Evolutionary conservation across 2,113 vertebrate genomes (phyloP), one percentile per base, ranked within the genome.

Genomic region (Aegotheles bennettii): DNA sequence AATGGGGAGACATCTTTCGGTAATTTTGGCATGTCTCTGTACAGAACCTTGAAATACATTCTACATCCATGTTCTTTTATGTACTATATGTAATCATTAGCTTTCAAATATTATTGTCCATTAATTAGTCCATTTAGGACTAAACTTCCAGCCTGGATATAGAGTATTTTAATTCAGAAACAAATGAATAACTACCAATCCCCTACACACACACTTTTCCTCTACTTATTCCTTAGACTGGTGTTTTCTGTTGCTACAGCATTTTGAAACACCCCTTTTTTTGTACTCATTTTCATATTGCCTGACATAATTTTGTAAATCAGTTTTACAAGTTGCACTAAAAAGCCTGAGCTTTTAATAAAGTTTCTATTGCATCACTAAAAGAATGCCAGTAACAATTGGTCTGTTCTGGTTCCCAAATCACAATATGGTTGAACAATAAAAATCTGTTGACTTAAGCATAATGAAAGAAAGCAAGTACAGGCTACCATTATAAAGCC

Each of bases 11-110:
- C 45, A 87, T 79, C 60, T 84, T 90, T 87, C 35, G 40, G 35
- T 90, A 90, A 95, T 90, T 83, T 20, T 90, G 42, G 6, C 43
- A 87, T 87, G 63, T 68, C 57, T 87, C 73, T 65, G 28, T 75
- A 84, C 25, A 87, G 56, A 79, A 93, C 33, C 45, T 60, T 86
- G 53, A 89, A 82, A 89, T 85, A 33, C 51, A 56, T 92, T 85
- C 42, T 33, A 77, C 53, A 87, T 54, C 31, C 56, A 40, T 76
- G 25, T 76, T 92, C 54, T 94, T 79, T 70, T 80, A 70, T 76
- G 77, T 77, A 56, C 14, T 83, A 24, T 68, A 78, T 61, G 53
- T 85, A 94, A 61, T 89, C 71, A 68, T 83, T 75, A 47, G 71
- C 47, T 94, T 92, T 67, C 77, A 87, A 75, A 60, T 65, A n/a